Evolutionary conservation across 2,797 vertebrate species (phyloP), one percentile per base, ranked within the genome.

Genomic region (Lophotriccus pileatus): DNA sequence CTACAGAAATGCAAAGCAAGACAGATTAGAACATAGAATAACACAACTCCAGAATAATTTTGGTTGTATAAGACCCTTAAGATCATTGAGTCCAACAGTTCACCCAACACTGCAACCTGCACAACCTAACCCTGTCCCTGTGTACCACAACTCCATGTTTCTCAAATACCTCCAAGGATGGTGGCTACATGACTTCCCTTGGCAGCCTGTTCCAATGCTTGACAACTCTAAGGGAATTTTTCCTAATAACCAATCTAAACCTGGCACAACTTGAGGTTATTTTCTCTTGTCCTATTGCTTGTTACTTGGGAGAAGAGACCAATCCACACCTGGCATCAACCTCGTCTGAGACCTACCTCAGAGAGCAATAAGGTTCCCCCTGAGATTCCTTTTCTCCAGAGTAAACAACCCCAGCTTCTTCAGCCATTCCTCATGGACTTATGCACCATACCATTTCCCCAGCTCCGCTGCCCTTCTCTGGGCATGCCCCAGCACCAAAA

Each of bases 381-480:
- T 23, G 22, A 72, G 6, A 7, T 49, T 67, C 28, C 53, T 22
- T 5, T 70, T 25, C 36, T 84, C 7, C 55, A 58, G 10, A 8
- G 4, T 41, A 32, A 62, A 84, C 7, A 73, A 1, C 2, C 3
- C 25, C 41, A 60, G 36, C 12, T 44, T 11, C 9, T 12, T 50
- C n/a, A 34, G 47, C 2, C 8, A 3, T 7, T 78, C 13, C 73
- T 73, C 28, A 66, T 2, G n/a, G 5, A 50, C n/a, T 24, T 44
- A 7, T 43, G 6, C 17, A 84, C 32, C 46, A 80, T 34, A 20
- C 6, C 16, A 21, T 37, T 37, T 37, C 27, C 2, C 7, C 34
- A 84, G 6, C 4, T 70, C 8, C 0, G 0, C 1, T 64, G 34
- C 12, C 5, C 21, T 59, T 43, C 36, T 60, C 19, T 80, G 52